Percentiles rank a stretch among this genome's conserved stretches.
Conservation (phyloP, 2,888 invertebrate species). For the Pristionchus exspectatus region DNA sequence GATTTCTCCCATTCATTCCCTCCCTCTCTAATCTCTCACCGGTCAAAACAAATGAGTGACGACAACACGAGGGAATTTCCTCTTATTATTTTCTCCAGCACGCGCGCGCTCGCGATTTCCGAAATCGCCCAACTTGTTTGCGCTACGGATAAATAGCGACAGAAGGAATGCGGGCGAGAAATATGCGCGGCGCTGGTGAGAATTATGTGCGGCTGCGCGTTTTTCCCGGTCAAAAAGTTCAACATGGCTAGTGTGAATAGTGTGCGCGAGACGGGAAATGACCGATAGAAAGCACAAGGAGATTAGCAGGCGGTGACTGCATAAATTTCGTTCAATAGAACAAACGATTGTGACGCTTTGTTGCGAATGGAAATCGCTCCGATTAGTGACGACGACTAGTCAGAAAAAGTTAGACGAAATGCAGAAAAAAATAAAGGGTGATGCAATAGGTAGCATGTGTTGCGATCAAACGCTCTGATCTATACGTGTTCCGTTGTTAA, state of each 20-base stretch:
- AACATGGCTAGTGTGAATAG: neutral
- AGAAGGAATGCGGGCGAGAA: neutral
- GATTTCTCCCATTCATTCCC: neutral
- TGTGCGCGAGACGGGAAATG: neutral
- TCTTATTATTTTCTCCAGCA: neutral
- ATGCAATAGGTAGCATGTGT: neutral
- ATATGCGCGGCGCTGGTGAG: no score
- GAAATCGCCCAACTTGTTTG: constrained; percentile 12
- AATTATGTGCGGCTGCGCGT: neutral
- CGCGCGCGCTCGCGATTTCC: neutral
- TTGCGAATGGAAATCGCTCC: no score
- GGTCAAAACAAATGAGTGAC: constrained; percentile 10
- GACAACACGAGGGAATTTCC: neutral
- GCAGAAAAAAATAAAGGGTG: neutral
- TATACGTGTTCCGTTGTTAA: neutral
- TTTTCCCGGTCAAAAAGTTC: constrained; percentile 3
- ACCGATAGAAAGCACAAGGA: neutral
- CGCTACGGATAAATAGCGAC: neutral
- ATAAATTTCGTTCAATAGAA: neutral
- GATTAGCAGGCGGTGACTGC: neutral
- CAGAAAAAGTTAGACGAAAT: neutral
- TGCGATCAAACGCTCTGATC: neutral
- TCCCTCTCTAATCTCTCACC: neutral
- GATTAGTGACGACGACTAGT: neutral
- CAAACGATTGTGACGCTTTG: neutral